Base-by-base conservation (phyloP, 2,888 invertebrate species). In the Rhodophaea formosa region DNA sequence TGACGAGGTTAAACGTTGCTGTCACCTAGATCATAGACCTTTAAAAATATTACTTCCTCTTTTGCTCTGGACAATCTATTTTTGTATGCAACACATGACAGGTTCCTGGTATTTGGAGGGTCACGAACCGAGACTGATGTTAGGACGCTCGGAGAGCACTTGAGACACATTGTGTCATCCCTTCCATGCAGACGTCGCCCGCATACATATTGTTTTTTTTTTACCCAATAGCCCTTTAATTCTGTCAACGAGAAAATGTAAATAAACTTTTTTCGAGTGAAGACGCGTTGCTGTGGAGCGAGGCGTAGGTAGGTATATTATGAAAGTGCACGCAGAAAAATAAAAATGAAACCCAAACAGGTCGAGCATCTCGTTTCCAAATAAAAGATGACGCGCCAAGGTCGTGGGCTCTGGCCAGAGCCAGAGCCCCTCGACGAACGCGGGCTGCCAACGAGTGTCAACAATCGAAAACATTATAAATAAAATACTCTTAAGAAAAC, bases 331-430 rank as follows among this genome's bases (percentile, higher is more conserved):
- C 59, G 59, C 59, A 55, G 35, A 61, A 57, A 68, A 64, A 65
- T 66, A 66, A 67, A 69, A 67, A 16, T 56, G 57, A 17, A 67
- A 65, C 57, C 56, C 57, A 69, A 72, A 74, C 69, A 61, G 70
- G 71, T 70, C 67, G 67, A 52, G 62, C 64, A 61, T 63, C 58
- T 64, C 59, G 62, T 56, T 57, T 63, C 60, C 65, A 69, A 69
- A 69, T 67, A 71, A 70, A 72, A 70, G 66, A 68, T 61, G 59
- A 68, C 63, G 60, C 71, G 53, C 59, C 69, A 72, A 74, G 72
- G 74, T 68, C 71, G 68, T 56, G 58, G 54, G 62, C 62, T 58
- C 56, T 23, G 56, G 60, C 58, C 57, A 30, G 32, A 53, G 57
- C 57, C 60, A 5, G n/a, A n/a, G n/a, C n/a, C n/a, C 23, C 23